phyloP scores from a whole-genome alignment of 1,140 invertebrate genomes.

The Aphelinus atriplicis region DNA sequence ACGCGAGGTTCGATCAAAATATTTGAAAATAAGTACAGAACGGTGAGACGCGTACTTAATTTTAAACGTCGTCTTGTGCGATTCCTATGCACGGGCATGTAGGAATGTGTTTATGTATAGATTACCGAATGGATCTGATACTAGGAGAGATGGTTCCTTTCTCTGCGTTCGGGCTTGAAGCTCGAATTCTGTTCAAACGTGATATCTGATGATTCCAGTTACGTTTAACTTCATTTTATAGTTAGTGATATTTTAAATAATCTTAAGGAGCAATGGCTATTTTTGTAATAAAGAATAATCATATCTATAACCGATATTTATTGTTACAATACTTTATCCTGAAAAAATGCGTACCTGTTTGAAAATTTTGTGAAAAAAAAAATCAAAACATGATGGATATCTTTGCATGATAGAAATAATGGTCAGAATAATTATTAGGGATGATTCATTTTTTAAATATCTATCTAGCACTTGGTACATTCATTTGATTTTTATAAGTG shows the following conservation, averaged over 20 bases:
- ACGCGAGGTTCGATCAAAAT: neutral
- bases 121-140: slow-evolving; percentile 9
- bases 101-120: neutral
- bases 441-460: slow-evolving; percentile 29
- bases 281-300: slow-evolving; percentile 44
- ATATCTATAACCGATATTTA: slow-evolving; percentile 32
- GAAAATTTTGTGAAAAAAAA: slow-evolving; percentile 6
- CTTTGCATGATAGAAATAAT: slow-evolving; percentile 25
- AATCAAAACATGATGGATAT: slow-evolving; percentile 8
- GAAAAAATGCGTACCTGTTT: slow-evolving; percentile 24
- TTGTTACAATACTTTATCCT: slow-evolving; percentile 23
- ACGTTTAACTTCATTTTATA: slow-evolving; percentile 25
- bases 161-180: neutral
- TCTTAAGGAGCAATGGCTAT: slow-evolving; percentile 42
- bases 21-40: slow-evolving; percentile 22
- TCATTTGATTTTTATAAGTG: slow-evolving; percentile 10
- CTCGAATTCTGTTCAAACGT: slow-evolving; percentile 38
- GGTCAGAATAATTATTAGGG: slow-evolving; percentile 34
- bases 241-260: slow-evolving; percentile 39
- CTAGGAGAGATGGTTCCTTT: neutral
- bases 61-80: slow-evolving; percentile 3
- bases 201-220: slow-evolving; percentile 45
- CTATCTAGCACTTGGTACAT: neutral
- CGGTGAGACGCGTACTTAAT: slow-evolving; percentile 25
- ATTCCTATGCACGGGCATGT: neutral